Evolutionary conservation across 30 jellyfish, hydroid and myxozoan genomes (phyloP).

Genomic region (Aurelia aurita): DNA sequence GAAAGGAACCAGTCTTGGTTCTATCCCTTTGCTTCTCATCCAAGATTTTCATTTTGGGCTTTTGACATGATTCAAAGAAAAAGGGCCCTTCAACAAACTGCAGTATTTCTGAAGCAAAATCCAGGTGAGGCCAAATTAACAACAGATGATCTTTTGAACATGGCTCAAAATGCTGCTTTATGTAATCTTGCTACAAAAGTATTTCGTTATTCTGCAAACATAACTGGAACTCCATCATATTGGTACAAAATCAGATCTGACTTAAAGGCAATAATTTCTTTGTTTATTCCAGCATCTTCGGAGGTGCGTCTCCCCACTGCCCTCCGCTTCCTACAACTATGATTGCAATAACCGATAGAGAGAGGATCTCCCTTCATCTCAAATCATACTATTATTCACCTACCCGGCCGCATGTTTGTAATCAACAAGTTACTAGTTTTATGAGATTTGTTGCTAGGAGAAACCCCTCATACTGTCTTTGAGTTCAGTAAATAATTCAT

Average conservation of each 20-base stretch:
- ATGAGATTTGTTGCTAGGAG: too few species aligned
- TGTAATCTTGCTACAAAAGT: not conserved
- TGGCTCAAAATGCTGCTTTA: not conserved
- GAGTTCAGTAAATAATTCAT: too few species aligned
- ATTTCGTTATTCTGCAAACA: conserved; percentile 3
- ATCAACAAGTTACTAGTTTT: too few species aligned
- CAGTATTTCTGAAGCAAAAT: not conserved
- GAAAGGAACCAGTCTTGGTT: not conserved
- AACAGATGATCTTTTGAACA: not conserved
- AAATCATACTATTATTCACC: too few species aligned
- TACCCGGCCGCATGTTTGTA: too few species aligned
- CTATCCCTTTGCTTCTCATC: conserved; percentile 22
- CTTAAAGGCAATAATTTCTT: conserved; percentile 3
- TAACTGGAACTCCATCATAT: conserved; percentile 23
- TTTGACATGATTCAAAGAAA: not conserved
- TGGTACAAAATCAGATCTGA: conserved; percentile 19
- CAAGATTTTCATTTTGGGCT: conserved; percentile 11
- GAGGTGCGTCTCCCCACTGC: too few species aligned
- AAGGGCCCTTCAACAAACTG: not conserved
- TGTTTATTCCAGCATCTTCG: too few species aligned
- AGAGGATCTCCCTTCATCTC: too few species aligned
- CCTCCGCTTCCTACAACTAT: too few species aligned
- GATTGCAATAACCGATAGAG: too few species aligned
- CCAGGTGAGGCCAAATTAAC: conserved; percentile 18
- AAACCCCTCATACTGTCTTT: too few species aligned